Evolutionary conservation across 2,797 vertebrate genomes (phyloP).

Genomic region (Huso huso): DNA sequence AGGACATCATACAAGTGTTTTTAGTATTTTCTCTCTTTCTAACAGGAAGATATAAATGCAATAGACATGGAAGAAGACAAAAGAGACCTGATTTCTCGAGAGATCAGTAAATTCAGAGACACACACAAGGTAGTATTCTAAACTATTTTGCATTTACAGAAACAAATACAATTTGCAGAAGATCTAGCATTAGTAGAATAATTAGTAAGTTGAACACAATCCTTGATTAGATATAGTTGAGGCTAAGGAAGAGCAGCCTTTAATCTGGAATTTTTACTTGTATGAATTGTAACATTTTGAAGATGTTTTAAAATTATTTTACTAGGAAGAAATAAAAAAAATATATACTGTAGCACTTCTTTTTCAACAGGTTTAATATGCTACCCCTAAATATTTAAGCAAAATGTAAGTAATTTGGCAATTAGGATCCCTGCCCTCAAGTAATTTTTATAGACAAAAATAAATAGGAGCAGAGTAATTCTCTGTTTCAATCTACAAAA

Average conservation of each 20-base stretch:
- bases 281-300: no score
- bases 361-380: conserved; percentile 1
- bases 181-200: no score
- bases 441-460: neutral
- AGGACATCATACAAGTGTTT: no score
- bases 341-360: neutral
- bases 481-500: no score
- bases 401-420: neutral
- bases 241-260: no score
- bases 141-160: conserved; percentile 31
- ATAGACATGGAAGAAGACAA: conserved; percentile 99
- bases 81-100: conserved; percentile 98
- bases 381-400: neutral
- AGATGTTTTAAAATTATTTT: no score
- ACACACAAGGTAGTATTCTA: conserved; percentile 97
- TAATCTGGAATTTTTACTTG: no score
- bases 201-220: no score
- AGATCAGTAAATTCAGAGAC: conserved; percentile 99
- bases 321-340: no score
- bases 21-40: conserved; percentile 31
- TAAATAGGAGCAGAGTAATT: no score
- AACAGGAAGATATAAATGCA: conserved; percentile 93
- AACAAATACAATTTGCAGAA: no score
- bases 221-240: no score
- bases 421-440: neutral